Evolutionary conservation across 2,888 invertebrate genomes (phyloP), one percentile per base, ranked within the genome.

Genomic region (Dendrolimus pini): DNA sequence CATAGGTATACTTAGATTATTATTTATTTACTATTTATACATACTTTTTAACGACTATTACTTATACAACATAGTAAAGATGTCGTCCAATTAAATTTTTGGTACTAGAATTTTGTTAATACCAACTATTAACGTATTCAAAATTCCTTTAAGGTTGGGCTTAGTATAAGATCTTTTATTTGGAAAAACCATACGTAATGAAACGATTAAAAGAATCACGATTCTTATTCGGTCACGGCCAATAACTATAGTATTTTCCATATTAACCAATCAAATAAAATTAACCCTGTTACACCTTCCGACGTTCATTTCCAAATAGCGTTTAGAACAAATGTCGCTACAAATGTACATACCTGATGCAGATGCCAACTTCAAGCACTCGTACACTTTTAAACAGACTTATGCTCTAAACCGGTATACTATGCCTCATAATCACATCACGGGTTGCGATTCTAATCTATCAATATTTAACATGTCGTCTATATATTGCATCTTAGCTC

Each of bases 341-440:
- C 6, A 47, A 47, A 47, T 47, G 47, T 47, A 47, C 47, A 47
- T 47, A 47, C 47, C 47, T 62, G 59, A 52, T 63, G 63, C 62
- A 62, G 47, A 47, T 47, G 47, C 9, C 47, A 47, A 12, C 9
- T 47, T 47, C 47, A 47, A 47, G 47, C 47, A 47, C 47, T 9
- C 9, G 47, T 47, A 47, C 47, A 47, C 47, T 47, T 47, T 47
- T 9, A 47, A 47, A 47, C 47, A 47, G 47, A 47, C 47, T 70
- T 9, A 47, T 47, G 47, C 47, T 47, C 47, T 47, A 47, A 47
- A 82, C 80, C 78, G 76, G 73, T 75, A 75, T 78, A 80, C 76
- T 78, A 77, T 69, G 76, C 78, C 75, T 76, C 66, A 60, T 77
- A 78, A 81, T 78, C 87, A 86, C 85, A 77, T 77, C 81, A 82